Conservation (phyloP, 35 echinoderm and acorn worm genomes). For the Strongylocentrotus purpuratus region DNA sequence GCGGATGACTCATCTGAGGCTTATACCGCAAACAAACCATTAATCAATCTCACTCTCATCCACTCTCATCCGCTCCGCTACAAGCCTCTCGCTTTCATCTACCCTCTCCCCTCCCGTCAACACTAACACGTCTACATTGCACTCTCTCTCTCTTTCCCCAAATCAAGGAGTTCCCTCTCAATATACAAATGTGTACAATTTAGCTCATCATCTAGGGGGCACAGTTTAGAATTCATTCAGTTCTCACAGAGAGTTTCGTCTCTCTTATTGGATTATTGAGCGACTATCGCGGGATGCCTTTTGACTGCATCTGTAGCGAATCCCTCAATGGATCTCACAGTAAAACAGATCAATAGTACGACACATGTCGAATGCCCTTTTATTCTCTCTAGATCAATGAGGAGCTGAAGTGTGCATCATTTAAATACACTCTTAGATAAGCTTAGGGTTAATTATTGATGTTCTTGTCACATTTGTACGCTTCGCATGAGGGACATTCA, state of each 20-base stretch:
- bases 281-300: background rate
- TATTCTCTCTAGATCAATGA: background rate
- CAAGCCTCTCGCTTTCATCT: background rate
- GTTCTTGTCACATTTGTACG: background rate
- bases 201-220: background rate
- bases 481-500: background rate
- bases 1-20: background rate
- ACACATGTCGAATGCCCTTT: constrained; percentile 6
- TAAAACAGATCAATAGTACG: constrained; percentile 26
- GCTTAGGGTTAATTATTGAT: background rate
- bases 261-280: constrained; percentile 3
- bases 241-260: background rate
- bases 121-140: background rate
- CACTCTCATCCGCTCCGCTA: background rate
- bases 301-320: background rate
- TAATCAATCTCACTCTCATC: background rate
- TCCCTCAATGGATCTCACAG: background rate
- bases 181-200: background rate
- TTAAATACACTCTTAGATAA: constrained; percentile 1
- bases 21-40: background rate
- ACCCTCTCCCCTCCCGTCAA: no score
- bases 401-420: background rate
- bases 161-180: background rate
- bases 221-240: background rate
- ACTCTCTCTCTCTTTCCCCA: background rate